A percentile compares a stretch with the other conserved stretches of the same genome.
These are phyloP conservation scores for Anarhynchus alexandrinus DNA, from an alignment of 2,113 vertebrate genomes.

Conservation along the genomic window DNA sequence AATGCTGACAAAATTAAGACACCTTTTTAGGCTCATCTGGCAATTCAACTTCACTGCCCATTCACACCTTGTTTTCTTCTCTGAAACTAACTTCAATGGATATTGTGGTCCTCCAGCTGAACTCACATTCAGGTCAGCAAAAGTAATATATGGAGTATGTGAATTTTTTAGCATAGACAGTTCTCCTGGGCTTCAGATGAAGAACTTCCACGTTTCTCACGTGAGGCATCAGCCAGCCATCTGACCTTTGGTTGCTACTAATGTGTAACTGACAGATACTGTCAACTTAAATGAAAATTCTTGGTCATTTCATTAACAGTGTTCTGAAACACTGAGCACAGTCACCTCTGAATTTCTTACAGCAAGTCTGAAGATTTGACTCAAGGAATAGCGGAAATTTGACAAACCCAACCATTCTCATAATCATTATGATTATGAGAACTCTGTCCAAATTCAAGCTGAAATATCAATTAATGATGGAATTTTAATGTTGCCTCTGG, in stretches of 20 bases:
- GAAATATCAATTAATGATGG: neutral
- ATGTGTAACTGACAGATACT: neutral
- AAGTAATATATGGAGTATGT: neutral
- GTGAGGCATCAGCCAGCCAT: neutral
- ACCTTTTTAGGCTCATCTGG: neutral
- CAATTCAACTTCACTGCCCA: neutral
- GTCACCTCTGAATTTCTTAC: neutral
- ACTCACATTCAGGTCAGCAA: neutral
- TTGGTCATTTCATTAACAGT: neutral
- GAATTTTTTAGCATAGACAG: neutral
- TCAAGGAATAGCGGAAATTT: neutral
- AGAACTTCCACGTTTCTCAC: neutral
- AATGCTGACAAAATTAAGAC: neutral
- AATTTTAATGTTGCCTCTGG: constrained; percentile 40
- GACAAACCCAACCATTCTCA: neutral
- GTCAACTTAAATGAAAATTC: neutral
- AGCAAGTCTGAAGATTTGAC: neutral
- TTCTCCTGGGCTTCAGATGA: neutral
- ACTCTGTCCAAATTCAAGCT: neutral
- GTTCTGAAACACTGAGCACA: neutral
- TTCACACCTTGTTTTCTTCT: neutral
- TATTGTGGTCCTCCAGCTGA: neutral
- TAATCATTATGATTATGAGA: neutral
- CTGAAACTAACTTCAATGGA: neutral
- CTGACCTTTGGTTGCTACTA: neutral